Percentiles rank a stretch among this genome's conserved stretches.
phyloP scores from a whole-genome alignment of 2,797 vertebrate genomes.

The Phylloscopus collybita region DNA sequence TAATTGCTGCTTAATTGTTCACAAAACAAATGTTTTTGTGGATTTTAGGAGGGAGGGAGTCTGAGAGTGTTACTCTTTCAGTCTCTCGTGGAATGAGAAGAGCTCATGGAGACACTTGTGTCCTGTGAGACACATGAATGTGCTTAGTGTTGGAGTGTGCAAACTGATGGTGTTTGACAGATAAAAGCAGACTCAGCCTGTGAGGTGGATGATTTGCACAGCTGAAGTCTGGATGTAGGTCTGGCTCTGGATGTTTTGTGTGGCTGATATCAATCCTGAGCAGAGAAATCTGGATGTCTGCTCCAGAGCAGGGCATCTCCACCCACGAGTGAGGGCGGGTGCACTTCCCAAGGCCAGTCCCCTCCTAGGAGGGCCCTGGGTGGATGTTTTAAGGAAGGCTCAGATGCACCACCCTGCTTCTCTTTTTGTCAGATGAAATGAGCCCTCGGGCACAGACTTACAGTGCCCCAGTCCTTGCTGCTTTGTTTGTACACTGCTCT shows the following conservation, averaged over 20 bases:
- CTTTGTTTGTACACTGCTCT: not conserved
- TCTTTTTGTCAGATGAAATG: not conserved
- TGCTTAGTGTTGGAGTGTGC: not conserved
- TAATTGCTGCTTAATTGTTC: constrained; percentile 29
- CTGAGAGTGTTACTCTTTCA: not conserved
- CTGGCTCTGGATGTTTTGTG: not conserved
- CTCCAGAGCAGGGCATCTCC: not conserved
- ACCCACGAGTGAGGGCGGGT: fast-evolving
- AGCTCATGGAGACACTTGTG: not conserved
- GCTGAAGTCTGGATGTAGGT: not conserved
- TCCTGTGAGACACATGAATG: not conserved
- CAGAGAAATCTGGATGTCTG: not conserved
- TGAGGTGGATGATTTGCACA: not conserved
- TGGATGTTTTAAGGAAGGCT: too few species aligned
- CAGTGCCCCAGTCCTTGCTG: not conserved
- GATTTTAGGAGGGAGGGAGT: not conserved
- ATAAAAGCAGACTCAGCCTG: not conserved
- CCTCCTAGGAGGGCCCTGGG: not conserved
- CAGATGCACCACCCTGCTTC: not conserved
- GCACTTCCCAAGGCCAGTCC: fast-evolving
- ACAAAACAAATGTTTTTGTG: constrained; percentile 22
- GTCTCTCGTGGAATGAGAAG: not conserved
- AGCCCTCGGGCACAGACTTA: not conserved
- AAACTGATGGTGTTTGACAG: not conserved
- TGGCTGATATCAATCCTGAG: fast-evolving